Percentiles rank a stretch among this genome's conserved stretches.
These are phyloP conservation scores for Aptenodytes forsteri DNA, from an alignment of 2,113 vertebrate genomes.

Conservation along the genomic window DNA sequence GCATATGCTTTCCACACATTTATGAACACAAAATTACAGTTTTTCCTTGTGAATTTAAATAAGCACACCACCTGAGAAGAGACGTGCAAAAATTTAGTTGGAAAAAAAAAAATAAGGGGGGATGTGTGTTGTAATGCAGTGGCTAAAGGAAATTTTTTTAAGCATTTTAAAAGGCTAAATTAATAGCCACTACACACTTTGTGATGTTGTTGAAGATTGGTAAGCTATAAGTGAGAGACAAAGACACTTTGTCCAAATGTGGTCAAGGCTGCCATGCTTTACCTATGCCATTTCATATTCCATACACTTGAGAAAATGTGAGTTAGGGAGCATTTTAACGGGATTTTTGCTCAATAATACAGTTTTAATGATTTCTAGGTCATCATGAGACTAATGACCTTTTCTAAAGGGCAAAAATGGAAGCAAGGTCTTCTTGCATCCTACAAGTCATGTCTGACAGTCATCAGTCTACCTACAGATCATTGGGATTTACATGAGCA, in stretches of 20 bases:
- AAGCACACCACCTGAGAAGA: not conserved
- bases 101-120: not conserved
- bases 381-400: not conserved
- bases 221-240: not conserved
- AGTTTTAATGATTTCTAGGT: not conserved
- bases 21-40: not conserved
- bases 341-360: not conserved
- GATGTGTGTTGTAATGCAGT: not conserved
- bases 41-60: not conserved
- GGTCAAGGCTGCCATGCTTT: not conserved
- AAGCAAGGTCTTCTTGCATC: not conserved
- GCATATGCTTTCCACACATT: not conserved
- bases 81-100: not conserved
- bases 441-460: not conserved
- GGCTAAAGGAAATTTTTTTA: not conserved
- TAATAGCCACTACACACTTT: not conserved
- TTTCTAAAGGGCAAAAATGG: not conserved
- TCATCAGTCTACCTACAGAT: not conserved
- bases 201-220: not conserved
- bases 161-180: not conserved
- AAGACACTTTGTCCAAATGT: not conserved
- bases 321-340: not conserved
- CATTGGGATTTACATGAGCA: not conserved
- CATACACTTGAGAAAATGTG: not conserved
- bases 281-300: not conserved